Evolutionary conservation across 2,113 vertebrate species (phyloP), one percentile per base, ranked within the genome.

Genomic region (Solea senegalensis): DNA sequence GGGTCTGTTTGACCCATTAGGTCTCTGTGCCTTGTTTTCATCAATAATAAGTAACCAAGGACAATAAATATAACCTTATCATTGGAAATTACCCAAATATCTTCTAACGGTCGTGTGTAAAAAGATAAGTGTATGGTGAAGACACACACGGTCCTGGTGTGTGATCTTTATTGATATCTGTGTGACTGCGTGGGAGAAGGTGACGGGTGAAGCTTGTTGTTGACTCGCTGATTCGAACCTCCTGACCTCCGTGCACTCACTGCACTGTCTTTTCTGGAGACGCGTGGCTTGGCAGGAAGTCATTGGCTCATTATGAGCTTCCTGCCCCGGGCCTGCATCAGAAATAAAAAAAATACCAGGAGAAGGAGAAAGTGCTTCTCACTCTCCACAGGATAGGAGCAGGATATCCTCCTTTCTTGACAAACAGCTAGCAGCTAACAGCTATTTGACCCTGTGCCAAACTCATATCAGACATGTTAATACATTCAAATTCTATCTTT

Each of bases 231-330:
- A 28, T 54, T 9, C 51, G 46, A 74, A 68, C 76, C 57, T n/a
- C 14, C 50, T 65, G 74, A 74, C 81, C 70, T 67, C 45, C 68
- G 6, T 41, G 60, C 78, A 69, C 34, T 51, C 56, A 48, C 54
- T 64, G 27, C 53, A 8, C 40, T 49, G 34, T 53, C 34, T 55
- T 44, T 69, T 74, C 69, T 72, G 93, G 89, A 76, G 84, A 88
- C 88, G 79, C 72, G 86, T 92, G 92, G 89, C 93, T 94, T 94
- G 95, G 94, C 95, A 95, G 96, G 95, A 88, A 94, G 93, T 95
- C 88, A 90, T 96, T 87, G 93, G 93, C 92, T 92, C 90, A 79
- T 89, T 88, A 95, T 94, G 94, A 90, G 94, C 90, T 96, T 97
- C 95, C 95, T 95, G 76, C 46, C 39, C 92, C 89, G 80, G 90